Percentiles rank a stretch among this genome's conserved stretches.
Evolutionary conservation across 2,797 vertebrate species (phyloP).

Genomic region (Crenichthys baileyi): DNA sequence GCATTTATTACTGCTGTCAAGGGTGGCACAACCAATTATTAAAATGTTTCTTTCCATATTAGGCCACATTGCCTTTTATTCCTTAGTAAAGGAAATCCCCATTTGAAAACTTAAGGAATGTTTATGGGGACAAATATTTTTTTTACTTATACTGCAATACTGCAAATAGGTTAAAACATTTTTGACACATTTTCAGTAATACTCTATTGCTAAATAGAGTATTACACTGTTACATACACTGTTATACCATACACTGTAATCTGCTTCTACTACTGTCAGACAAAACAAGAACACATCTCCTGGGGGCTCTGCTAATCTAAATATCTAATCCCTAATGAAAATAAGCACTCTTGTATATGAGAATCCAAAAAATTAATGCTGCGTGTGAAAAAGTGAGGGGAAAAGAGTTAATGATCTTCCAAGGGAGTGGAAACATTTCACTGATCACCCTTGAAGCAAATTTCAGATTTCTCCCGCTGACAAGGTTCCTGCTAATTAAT

Average conservation of each 20-base stretch:
- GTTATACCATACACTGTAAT: neutral
- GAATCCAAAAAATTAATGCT: conserved; percentile 1
- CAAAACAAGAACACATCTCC: conserved; percentile 8
- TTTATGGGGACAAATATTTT: neutral
- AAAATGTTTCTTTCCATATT: neutral
- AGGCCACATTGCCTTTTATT: neutral
- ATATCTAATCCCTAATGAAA: conserved; percentile 10
- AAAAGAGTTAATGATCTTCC: conserved; percentile 6
- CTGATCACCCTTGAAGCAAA: conserved; percentile 11
- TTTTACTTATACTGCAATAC: neutral
- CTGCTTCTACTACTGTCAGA: neutral
- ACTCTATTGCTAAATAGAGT: neutral
- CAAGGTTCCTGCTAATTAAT: conserved; percentile 31
- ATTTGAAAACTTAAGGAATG: neutral
- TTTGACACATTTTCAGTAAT: neutral
- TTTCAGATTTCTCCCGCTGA: conserved; percentile 18
- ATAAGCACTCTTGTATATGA: neutral
- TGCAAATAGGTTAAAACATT: neutral
- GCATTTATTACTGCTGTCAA: neutral
- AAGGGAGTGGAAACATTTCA: conserved; percentile 13
- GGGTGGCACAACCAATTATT: neutral
- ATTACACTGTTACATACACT: too few relatives aligned
- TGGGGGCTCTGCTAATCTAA: neutral
- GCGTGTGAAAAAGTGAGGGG: conserved; percentile 3
- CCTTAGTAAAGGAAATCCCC: too few relatives aligned